Conservation (phyloP, 2,113 vertebrate genomes). For the Rhinogobius similis region DNA sequence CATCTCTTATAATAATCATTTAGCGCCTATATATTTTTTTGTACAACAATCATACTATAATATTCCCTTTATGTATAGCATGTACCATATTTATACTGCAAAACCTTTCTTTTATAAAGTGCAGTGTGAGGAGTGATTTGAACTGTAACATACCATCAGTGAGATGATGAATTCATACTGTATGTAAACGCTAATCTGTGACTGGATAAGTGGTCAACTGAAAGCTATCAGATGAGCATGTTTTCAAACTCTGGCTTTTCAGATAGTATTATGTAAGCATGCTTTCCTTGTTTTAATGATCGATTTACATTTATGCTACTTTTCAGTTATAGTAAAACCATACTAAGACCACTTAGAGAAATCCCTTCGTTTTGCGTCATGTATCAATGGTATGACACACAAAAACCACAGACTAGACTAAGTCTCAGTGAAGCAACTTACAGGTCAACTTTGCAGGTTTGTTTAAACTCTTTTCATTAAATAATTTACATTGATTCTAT, state of each 20-base stretch:
- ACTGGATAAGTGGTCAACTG: conserved; percentile 4
- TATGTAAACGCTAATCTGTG: conserved; percentile 26
- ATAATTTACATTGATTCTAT: neutral
- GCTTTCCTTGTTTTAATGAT: conserved; percentile 1
- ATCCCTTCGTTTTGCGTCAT: neutral
- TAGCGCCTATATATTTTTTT: neutral
- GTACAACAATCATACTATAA: neutral
- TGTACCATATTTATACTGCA: neutral
- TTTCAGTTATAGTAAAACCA: neutral
- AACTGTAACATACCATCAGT: neutral
- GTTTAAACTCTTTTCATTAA: neutral
- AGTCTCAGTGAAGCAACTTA: neutral
- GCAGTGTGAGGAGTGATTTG: neutral
- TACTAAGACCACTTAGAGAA: neutral
- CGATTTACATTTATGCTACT: neutral
- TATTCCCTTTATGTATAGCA: neutral
- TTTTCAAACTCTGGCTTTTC: neutral
- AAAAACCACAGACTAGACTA: neutral
- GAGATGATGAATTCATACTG: neutral
- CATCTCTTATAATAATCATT: neutral
- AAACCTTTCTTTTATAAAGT: neutral
- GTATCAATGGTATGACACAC: neutral
- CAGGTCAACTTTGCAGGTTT: neutral
- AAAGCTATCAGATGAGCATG: neutral
- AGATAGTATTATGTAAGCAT: neutral